phyloP scores from a whole-genome alignment of 2,888 invertebrate genomes.

The Melieria picta region DNA sequence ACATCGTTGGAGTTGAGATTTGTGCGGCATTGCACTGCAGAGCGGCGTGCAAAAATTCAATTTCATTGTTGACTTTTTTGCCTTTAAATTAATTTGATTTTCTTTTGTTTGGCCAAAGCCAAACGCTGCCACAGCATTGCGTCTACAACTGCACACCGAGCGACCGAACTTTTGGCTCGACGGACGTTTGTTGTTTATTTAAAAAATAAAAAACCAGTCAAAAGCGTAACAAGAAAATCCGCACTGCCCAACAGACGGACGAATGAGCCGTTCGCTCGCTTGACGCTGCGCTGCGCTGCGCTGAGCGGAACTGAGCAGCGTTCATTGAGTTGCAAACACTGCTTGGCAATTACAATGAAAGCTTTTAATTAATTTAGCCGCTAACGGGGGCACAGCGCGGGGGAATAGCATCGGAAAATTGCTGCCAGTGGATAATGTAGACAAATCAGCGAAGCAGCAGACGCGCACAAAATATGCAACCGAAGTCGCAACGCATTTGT shows the following conservation, averaged over 20 bases:
- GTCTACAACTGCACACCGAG: not conserved
- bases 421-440: too few relatives aligned
- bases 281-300: too few relatives aligned
- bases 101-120: too few relatives aligned
- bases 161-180: not conserved
- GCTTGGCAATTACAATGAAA: constrained; percentile 12
- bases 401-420: too few relatives aligned
- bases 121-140: too few relatives aligned
- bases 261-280: too few relatives aligned
- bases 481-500: too few relatives aligned
- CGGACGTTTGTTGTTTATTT: not conserved
- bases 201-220: not conserved
- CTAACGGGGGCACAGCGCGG: too few relatives aligned
- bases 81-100: not conserved
- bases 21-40: too few relatives aligned
- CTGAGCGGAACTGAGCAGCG: not conserved
- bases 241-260: not conserved
- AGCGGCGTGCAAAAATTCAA: not conserved
- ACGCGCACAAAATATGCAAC: too few relatives aligned
- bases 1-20: too few relatives aligned
- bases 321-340: constrained; percentile 10
- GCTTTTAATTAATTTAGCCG: constrained; percentile 6
- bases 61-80: constrained; percentile 1
- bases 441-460: too few relatives aligned
- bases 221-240: not conserved